phyloP scores from a whole-genome alignment of 35 echinoderm and acorn worm genomes.

The Apostichopus japonicus region DNA sequence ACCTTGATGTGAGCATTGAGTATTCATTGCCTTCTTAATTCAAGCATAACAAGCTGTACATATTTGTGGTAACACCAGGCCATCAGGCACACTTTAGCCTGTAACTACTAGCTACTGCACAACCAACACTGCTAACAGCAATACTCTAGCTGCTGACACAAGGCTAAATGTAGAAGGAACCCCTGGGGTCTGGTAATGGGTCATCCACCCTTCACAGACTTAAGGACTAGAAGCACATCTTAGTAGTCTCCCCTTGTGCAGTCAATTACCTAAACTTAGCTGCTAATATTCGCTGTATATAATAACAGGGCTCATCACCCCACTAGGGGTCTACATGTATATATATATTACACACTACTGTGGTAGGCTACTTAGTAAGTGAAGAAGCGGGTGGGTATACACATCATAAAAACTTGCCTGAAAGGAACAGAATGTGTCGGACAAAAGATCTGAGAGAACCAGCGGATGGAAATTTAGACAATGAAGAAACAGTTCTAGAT shows the following conservation, averaged over 20 bases:
- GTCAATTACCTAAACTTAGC: conserved; percentile 43
- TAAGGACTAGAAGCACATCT: conserved; percentile 4
- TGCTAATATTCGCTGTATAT: conserved; percentile 44
- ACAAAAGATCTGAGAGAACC: too few relatives aligned
- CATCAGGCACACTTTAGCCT: conserved; percentile 31
- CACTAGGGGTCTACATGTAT: neutral
- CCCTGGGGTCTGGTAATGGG: conserved; percentile 46
- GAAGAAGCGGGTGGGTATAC: too few relatives aligned
- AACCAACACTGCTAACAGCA: too few relatives aligned
- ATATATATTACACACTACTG: neutral
- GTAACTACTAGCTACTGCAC: neutral
- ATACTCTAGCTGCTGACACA: conserved; percentile 15
- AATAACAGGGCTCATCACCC: conserved; percentile 39
- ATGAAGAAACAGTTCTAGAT: too few relatives aligned
- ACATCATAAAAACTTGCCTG: too few relatives aligned
- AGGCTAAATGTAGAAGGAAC: conserved; percentile 46
- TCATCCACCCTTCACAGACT: conserved; percentile 23
- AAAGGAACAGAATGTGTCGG: too few relatives aligned
- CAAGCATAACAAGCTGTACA: conserved; percentile 43
- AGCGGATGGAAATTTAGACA: too few relatives aligned
- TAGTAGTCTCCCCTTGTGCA: conserved; percentile 39
- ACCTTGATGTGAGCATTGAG: conserved; percentile 23
- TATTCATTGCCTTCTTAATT: conserved; percentile 40
- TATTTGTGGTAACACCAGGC: conserved; percentile 41
- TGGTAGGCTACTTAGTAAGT: too few relatives aligned